phyloP scores from a whole-genome alignment of 1,140 invertebrate species.

The Aphaenogaster rudis region DNA sequence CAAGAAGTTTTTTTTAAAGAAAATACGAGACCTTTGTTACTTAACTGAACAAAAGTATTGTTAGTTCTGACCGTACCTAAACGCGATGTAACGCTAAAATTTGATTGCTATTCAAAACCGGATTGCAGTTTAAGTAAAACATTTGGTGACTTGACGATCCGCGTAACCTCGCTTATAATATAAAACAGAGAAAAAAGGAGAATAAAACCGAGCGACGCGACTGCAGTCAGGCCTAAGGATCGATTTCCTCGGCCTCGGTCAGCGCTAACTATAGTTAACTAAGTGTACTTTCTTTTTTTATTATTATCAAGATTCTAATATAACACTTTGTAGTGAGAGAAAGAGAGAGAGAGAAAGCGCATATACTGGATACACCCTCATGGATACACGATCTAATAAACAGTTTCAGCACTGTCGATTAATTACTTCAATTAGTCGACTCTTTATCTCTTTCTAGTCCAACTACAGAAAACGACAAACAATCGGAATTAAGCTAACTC shows the following conservation, averaged over 20 bases:
- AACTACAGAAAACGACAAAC: background rate
- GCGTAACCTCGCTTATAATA: background rate
- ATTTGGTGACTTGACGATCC: background rate
- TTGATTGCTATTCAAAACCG: background rate
- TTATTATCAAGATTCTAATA: constrained; percentile 43
- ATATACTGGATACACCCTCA: background rate
- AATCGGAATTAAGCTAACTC: background rate
- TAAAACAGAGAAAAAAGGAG: background rate
- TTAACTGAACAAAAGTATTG: background rate
- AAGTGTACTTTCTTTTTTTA: constrained; percentile 9
- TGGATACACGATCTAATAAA: background rate
- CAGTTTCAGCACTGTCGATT: background rate
- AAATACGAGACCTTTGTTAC: background rate
- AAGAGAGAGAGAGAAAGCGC: background rate
- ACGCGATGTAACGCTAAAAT: background rate
- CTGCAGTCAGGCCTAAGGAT: background rate
- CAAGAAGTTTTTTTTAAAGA: background rate
- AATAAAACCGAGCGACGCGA: background rate
- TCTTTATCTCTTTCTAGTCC: constrained; percentile 30
- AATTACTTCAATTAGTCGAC: background rate
- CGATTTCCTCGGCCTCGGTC: constrained; percentile 38
- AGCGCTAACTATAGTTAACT: constrained; percentile 27
- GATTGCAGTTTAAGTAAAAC: background rate
- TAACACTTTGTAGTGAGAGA: background rate
- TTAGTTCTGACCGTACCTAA: background rate